Conservation (phyloP, 2,113 vertebrate genomes). For the Marmota flaviventris region DNA sequence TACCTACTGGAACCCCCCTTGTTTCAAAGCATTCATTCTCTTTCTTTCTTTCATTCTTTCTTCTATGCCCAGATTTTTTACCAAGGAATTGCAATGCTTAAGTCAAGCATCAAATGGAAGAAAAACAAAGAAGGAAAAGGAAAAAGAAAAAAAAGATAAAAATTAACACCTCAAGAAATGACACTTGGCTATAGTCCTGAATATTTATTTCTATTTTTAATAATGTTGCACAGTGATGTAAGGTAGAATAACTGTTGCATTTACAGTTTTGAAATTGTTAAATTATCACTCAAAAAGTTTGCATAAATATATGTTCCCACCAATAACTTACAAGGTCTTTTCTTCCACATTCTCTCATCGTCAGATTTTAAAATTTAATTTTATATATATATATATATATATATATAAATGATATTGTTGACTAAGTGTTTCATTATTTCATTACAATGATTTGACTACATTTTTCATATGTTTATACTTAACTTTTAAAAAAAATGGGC, state of each 20-base stretch:
- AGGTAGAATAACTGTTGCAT: neutral
- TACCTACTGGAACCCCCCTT: neutral
- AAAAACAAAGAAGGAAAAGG: neutral
- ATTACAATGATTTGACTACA: neutral
- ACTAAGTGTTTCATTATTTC: neutral
- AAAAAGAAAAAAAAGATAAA: neutral
- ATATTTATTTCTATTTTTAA: neutral
- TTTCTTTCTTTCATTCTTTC: neutral
- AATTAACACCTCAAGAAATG: neutral
- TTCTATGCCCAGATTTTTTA: neutral
- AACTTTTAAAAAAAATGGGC: neutral
- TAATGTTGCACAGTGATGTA: neutral
- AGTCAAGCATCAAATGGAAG: neutral
- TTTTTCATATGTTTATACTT: neutral
- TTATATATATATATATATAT: neutral
- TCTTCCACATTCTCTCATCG: neutral
- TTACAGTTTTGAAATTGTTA: neutral
- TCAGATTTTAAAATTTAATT: neutral
- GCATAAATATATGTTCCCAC: neutral
- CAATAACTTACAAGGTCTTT: no score
- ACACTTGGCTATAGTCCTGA: neutral
- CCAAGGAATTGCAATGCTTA: neutral
- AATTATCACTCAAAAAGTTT: neutral
- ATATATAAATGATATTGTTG: neutral
- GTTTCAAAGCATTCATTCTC: neutral